Conservation (phyloP, 2,113 vertebrate genomes). For the Equus quagga region DNA sequence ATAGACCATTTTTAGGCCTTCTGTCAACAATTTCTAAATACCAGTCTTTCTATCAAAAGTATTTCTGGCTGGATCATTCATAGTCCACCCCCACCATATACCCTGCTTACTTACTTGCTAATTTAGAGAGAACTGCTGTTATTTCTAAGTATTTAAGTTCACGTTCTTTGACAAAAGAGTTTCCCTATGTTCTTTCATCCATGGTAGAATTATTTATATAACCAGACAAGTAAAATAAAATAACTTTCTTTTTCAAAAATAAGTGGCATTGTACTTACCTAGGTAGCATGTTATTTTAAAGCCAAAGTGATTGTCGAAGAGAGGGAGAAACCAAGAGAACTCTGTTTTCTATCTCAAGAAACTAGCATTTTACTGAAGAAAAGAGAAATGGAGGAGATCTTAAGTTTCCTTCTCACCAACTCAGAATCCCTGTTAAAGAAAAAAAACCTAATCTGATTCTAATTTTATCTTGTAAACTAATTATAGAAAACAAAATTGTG, state of each 20-base stretch:
- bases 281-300: background rate
- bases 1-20: background rate
- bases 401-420: background rate
- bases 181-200: background rate
- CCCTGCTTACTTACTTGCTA: background rate
- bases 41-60: background rate
- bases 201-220: background rate
- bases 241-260: background rate
- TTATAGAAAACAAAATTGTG: conserved; percentile 64
- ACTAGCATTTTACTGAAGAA: background rate
- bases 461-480: conserved; percentile 64
- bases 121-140: background rate
- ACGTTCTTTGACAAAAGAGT: background rate
- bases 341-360: background rate
- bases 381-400: conserved; percentile 36
- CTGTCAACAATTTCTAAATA: background rate
- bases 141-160: background rate
- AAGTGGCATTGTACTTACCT: background rate
- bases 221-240: background rate
- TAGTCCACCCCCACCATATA: rapidly evolving
- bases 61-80: background rate
- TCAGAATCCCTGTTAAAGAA: conserved; percentile 23
- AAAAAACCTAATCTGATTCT: conserved; percentile 31
- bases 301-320: background rate
- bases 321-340: background rate